Base-by-base conservation (phyloP, 2,888 invertebrate species). In the Epirrita christyi region DNA sequence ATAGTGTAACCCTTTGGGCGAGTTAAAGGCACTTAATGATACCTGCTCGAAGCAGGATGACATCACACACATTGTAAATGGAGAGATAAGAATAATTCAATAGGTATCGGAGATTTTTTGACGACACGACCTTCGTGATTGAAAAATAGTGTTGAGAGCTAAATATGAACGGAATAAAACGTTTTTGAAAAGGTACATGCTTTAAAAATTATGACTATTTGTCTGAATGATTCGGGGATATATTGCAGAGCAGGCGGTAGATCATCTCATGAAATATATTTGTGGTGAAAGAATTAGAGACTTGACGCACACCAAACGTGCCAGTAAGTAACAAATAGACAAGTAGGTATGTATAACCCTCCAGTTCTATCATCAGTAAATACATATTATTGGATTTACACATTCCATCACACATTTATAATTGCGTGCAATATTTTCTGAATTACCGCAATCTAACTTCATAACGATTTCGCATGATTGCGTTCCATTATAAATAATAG, bases 51-150 rank as follows among this genome's bases (percentile, higher is more conserved):
- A 73, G 66, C 73, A 70, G 73, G 76, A 79, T 81, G 84, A 84
- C 83, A 83, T 83, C 83, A 83, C 83, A 80, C 71, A 71, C 79
- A 82, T 81, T 79, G 80, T 82, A 78, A 82, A 79, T 81, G 81
- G 71, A 66, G 72, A 83, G 81, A 82, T 84, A 83, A 74, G 77
- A 75, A 76, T 80, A 80, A 80, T 81, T 79, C 80, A 78, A 78
- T 76, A 70, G 73, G 75, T 81, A 81, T 81, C 72, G 74, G 68
- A 75, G 74, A 76, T 75, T 74, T 72, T 72, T 73, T 61, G 76
- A 75, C 75, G 76, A 80, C 74, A 75, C 76, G 72, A 77, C 72
- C 71, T 75, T 76, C 70, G 66, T 74, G 71, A 68, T 55, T 62
- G 46, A 51, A 54, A 58, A 55, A 59, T 59, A 41, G 55, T 55